A percentile compares a stretch with the other conserved stretches of the same genome.
These are phyloP conservation scores for Micrasema minimum DNA, from an alignment of 1,140 invertebrate species.

Conservation along the genomic window DNA sequence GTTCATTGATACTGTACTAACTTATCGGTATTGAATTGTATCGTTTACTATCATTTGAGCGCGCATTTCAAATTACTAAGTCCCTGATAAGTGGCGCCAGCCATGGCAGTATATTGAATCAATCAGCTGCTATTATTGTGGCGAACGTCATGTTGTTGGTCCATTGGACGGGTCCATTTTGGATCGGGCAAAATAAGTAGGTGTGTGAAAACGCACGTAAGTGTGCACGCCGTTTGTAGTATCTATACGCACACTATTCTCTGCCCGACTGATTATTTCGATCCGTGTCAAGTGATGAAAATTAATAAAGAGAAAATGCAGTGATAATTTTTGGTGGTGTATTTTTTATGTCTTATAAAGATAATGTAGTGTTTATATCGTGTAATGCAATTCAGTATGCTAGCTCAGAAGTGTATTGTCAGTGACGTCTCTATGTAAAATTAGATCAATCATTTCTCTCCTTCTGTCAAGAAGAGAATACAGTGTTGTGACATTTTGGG, in stretches of 20 bases:
- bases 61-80: conserved; percentile 5
- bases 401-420: conserved; percentile 42
- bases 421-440: conserved; percentile 48
- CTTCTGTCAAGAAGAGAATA: conserved; percentile 43
- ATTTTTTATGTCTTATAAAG: conserved; percentile 42
- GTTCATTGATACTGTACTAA: too few relatives aligned
- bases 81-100: conserved; percentile 39
- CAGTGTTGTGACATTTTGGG: conserved; percentile 45
- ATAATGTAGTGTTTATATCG: conserved; percentile 47
- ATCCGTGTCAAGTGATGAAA: conserved; percentile 43
- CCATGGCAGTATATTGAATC: conserved; percentile 30
- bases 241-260: conserved; percentile 27
- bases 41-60: conserved; percentile 20
- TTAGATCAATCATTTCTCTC: conserved; percentile 48
- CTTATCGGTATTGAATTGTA: too few relatives aligned
- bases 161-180: conserved; percentile 52
- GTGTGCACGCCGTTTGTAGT: conserved; percentile 38
- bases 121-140: conserved; percentile 35
- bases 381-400: conserved; percentile 43
- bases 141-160: conserved; percentile 32
- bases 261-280: conserved; percentile 37
- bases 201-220: conserved; percentile 44
- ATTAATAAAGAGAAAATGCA: conserved; percentile 38
- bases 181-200: conserved; percentile 41
- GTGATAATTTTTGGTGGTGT: conserved; percentile 40